Evolutionary conservation across 2,888 invertebrate species (phyloP), one percentile per base, ranked within the genome.

Genomic region (Sesia bembeciformis): DNA sequence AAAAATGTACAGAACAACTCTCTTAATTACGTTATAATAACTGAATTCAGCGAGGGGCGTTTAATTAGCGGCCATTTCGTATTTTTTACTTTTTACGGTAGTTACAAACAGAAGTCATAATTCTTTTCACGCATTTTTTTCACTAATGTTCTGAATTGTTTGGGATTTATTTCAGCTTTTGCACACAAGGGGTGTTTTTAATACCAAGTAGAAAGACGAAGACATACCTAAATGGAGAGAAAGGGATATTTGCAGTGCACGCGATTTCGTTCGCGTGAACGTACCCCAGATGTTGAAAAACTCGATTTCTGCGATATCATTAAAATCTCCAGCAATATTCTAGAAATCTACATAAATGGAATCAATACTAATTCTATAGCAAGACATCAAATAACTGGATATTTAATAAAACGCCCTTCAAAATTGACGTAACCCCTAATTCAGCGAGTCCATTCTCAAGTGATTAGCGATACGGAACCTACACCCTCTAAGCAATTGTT

Each of bases 341-440:
- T 23, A 23, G 23, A 23, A 23, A 23, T 23, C 2, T 23, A 23
- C 23, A 23, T 23, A 23, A 23, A 23, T 23, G 23, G 23, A 23
- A 23, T 23, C 23, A 23, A 23, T 23, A 23, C 23, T 8, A 46
- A 7, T 46, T 46, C 46, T 4, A 54, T 56, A 40, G 41, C 51
- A 42, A 49, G 76, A 7, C 7, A 40, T 52, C n/a, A 52, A 52
- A 23, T 39, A 4, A 52, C 8, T 52, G 40, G 40, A 4, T 40
- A 76, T 76, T 81, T 82, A 82, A 80, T 82, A 83, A 78, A 76
- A 72, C 76, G 73, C 75, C 71, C 65, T 53, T 56, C 66, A 57
- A 66, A 66, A 66, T 62, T 62, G 61, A 59, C 60, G 58, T 66
- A 64, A 71, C 70, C 75, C 74, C 67, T 71, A 62, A 64, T 64